phyloP scores from a whole-genome alignment of 2,797 vertebrate species.

The Eulemur mongoz region DNA sequence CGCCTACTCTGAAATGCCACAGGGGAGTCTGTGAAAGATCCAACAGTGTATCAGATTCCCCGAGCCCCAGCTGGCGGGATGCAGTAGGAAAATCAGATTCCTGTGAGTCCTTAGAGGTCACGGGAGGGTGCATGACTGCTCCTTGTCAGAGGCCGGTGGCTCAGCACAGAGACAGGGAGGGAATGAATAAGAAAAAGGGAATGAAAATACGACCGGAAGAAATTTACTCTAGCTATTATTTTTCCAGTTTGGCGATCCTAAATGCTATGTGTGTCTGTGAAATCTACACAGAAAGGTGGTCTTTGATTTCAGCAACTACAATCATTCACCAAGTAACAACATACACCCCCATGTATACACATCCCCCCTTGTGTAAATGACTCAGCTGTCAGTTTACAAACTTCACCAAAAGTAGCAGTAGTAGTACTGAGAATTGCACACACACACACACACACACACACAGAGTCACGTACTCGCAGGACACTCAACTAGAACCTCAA shows the following conservation, averaged over 20 bases:
- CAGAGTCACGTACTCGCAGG: not conserved
- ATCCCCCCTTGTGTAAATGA: not conserved
- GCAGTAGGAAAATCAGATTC: slow-evolving; percentile 80
- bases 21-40: slow-evolving; percentile 41
- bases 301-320: not conserved
- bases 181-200: not conserved
- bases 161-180: slow-evolving; percentile 32
- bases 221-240: not conserved
- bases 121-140: slow-evolving; percentile 19
- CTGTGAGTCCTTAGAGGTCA: slow-evolving; percentile 77
- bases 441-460: too few relatives aligned
- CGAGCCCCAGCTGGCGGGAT: slow-evolving; percentile 65
- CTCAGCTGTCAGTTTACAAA: not conserved
- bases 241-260: not conserved
- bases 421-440: not conserved
- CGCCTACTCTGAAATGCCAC: slow-evolving; percentile 70
- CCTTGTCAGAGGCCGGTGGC: not conserved
- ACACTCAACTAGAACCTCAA: not conserved
- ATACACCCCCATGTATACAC: not conserved
- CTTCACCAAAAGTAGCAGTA: not conserved
- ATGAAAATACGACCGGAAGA: not conserved
- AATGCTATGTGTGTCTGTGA: not conserved
- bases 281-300: not conserved
- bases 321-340: not conserved
- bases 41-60: slow-evolving; percentile 71